phyloP scores from a whole-genome alignment of 2,113 vertebrate species.

The Erythrolamprus reginae region DNA sequence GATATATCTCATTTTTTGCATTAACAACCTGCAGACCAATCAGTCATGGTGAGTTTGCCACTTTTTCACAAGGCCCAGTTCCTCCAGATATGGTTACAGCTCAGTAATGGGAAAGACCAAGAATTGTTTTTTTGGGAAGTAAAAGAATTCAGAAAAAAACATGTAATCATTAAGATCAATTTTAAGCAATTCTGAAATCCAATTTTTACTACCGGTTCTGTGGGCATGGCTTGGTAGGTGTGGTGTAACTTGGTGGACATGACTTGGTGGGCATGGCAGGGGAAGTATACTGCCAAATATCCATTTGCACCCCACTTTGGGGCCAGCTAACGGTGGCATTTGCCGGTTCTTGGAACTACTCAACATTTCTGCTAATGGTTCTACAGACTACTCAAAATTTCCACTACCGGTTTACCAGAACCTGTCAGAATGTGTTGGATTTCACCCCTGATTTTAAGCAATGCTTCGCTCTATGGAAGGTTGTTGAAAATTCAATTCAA shows the following conservation, averaged over 20 bases:
- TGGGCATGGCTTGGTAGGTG: too few species aligned
- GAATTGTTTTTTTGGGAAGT: not conserved
- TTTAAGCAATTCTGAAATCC: not conserved
- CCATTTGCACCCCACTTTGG: too few species aligned
- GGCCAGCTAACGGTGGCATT: too few species aligned
- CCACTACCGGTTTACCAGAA: too few species aligned
- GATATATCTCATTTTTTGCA: not conserved
- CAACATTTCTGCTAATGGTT: too few species aligned
- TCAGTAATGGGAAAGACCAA: not conserved
- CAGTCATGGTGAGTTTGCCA: not conserved
- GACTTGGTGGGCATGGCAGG: too few species aligned
- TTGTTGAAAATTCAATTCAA: not conserved
- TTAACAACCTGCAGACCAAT: not conserved
- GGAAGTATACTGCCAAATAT: too few species aligned
- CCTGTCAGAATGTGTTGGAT: too few species aligned
- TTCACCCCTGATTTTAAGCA: not conserved
- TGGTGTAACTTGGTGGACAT: too few species aligned
- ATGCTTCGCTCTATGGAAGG: not conserved
- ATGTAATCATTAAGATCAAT: not conserved
- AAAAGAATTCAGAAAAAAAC: not conserved
- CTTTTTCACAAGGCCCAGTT: not conserved
- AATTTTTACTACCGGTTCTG: too few species aligned
- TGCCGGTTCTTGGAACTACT: too few species aligned
- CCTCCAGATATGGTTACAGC: not conserved
- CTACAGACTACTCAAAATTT: too few species aligned